These are phyloP conservation scores for Arenaria interpres DNA, from an alignment of 2,113 vertebrate species.

Conservation along the genomic window DNA sequence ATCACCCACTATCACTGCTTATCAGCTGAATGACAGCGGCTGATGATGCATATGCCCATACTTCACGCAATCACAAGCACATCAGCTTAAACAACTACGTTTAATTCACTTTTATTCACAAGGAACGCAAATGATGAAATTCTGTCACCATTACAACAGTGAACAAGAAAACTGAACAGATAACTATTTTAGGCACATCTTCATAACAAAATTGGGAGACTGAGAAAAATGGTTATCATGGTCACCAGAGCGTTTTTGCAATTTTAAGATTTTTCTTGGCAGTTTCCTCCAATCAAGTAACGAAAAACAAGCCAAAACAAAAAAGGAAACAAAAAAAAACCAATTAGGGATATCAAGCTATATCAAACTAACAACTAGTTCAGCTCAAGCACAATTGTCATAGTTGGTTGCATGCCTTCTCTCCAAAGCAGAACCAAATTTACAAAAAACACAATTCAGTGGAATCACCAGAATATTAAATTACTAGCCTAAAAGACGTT, in stretches of 20 bases:
- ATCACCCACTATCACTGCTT: background rate
- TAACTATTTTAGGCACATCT: background rate
- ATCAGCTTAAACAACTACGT: background rate
- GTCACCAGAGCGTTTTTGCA: background rate
- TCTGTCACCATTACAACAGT: background rate
- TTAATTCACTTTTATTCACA: background rate
- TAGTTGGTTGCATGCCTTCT: background rate
- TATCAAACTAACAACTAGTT: background rate
- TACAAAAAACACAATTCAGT: slow-evolving; percentile 13
- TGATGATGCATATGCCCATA: background rate
- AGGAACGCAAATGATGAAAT: background rate
- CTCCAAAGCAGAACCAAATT: background rate
- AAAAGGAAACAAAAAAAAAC: too few relatives aligned
- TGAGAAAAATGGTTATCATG: background rate
- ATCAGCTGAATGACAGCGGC: background rate
- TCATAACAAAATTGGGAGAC: background rate
- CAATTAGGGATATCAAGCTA: background rate
- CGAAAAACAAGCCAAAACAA: too few relatives aligned
- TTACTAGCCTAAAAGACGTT: background rate
- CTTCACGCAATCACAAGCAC: background rate
- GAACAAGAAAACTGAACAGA: background rate
- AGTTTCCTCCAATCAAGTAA: background rate
- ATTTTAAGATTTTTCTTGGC: background rate
- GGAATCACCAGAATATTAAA: slow-evolving; percentile 2
- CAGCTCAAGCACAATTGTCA: background rate